These are phyloP conservation scores for Ooceraea biroi DNA, from an alignment of 1,140 invertebrate genomes.

Conservation along the genomic window DNA sequence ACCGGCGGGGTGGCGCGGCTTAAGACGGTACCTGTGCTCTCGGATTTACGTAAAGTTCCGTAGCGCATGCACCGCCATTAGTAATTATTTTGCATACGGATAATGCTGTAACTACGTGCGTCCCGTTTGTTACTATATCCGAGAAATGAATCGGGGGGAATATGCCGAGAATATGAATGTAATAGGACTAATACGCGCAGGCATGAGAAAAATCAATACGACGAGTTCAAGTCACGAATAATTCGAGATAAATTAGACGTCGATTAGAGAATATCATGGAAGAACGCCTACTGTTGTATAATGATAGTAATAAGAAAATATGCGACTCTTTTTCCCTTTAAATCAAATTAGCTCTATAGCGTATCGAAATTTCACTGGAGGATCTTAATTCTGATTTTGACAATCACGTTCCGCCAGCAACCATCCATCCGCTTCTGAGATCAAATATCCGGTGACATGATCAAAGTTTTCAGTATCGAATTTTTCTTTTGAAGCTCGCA, in stretches of 20 bases:
- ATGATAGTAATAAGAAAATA: too few relatives aligned
- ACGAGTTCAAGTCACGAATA: slow-evolving; percentile 13
- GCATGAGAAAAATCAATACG: slow-evolving; percentile 40
- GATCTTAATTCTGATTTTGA: slow-evolving; percentile 36
- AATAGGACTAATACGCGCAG: slow-evolving; percentile 55
- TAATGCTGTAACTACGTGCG: slow-evolving; percentile 60
- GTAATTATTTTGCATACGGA: slow-evolving; percentile 69
- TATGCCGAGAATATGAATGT: slow-evolving; percentile 55
- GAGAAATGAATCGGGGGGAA: slow-evolving; percentile 56
- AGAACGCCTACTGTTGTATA: too few relatives aligned
- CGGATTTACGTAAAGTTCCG: slow-evolving; percentile 71
- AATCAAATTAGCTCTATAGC: background rate
- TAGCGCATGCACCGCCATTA: slow-evolving; percentile 51
- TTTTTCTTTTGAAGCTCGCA: slow-evolving; percentile 60
- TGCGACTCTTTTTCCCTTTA: background rate
- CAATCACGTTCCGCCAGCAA: slow-evolving; percentile 25
- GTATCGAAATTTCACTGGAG: slow-evolving; percentile 21
- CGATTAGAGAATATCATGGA: too few relatives aligned
- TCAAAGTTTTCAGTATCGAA: slow-evolving; percentile 53
- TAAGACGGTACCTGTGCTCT: slow-evolving; percentile 76
- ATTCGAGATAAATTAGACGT: too few relatives aligned
- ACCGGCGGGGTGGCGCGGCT: slow-evolving; percentile 62
- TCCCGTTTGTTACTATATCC: slow-evolving; percentile 48
- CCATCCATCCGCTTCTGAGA: slow-evolving; percentile 45
- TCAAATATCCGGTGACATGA: slow-evolving; percentile 59